Percentiles rank a stretch among this genome's conserved stretches.
Evolutionary conservation across 23 tunicate genomes (phyloP).

Genomic region (Diplosoma virens): DNA sequence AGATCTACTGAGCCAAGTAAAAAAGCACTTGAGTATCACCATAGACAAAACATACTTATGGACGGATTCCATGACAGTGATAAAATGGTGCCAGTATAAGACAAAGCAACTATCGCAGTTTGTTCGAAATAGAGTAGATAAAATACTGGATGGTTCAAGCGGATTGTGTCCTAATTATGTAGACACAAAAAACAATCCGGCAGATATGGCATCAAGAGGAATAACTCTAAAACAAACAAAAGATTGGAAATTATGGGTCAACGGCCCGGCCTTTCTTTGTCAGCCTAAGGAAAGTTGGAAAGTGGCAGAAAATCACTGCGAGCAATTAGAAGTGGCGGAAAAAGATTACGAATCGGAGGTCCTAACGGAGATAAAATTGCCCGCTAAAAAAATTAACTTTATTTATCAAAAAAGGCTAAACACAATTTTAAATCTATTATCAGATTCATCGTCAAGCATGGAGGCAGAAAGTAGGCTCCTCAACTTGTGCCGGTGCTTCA

Average conservation of each 20-base stretch:
- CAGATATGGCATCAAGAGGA: conserved; percentile 11
- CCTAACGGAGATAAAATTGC: neutral
- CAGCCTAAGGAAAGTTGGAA: neutral
- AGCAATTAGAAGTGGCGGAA: neutral
- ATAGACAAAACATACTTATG: neutral
- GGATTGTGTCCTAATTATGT: neutral
- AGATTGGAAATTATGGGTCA: neutral
- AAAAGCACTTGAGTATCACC: neutral
- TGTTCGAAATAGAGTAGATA: conserved; percentile 10
- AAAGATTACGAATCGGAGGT: neutral
- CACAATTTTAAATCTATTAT: neutral
- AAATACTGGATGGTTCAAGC: neutral
- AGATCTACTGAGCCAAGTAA: neutral
- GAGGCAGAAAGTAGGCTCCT: neutral
- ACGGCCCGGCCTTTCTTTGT: neutral
- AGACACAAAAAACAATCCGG: neutral
- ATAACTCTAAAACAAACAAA: neutral
- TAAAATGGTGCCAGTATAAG: conserved; percentile 7
- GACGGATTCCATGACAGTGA: neutral
- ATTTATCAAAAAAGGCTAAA: neutral
- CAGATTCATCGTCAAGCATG: neutral
- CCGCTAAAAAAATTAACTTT: neutral
- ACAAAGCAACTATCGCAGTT: conserved; percentile 9
- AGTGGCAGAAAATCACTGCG: neutral
- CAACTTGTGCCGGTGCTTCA: neutral